Evolutionary conservation across 2,113 vertebrate species (phyloP), one percentile per base, ranked within the genome.

Genomic region (Perca schrenkii): DNA sequence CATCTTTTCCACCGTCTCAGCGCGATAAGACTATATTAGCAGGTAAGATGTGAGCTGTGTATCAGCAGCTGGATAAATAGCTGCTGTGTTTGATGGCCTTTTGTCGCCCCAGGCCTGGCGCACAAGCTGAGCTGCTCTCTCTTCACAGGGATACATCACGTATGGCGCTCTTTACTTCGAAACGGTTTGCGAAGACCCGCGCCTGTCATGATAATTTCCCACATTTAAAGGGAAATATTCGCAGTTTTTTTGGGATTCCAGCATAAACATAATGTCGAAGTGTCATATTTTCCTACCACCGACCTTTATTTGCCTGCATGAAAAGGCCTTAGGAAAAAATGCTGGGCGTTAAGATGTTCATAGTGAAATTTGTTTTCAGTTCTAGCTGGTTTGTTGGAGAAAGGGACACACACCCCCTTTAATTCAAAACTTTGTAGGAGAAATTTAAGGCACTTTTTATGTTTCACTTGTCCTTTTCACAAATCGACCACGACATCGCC

Each of bases 101-200:
- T 74, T 70, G 85, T 88, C 8, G 82, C 56, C 10, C 52, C 52
- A 74, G 92, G 91, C 93, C 93, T 82, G 85, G 61, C 86, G 84
- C 62, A 58, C 82, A 53, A 82, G 75, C 89, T 2, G 83, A 90
- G 87, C 84, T 84, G 83, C 86, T 88, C 81, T 74, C 65, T 71
- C 72, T 73, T 80, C 89, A 28, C 76, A 21, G 90, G 80, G 85
- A 90, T 68, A 36, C 89, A 88, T 91, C 88, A 90, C 90, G 91
- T 92, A 94, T 95, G 94, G 95, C 94, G 93, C 93, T 91, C 91
- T 95, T 87, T 81, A 71, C 91, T 91, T 83, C 91, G 78, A 90
- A 89, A 92, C 90, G 88, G 80, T 88, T 89, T 75, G 78, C 85
- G 83, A 91, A 92, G 74, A 88, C 92, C 88, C 92, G 90, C 92